Base-by-base conservation (phyloP, 2,113 vertebrate genomes). In the Chamaea fasciata region DNA sequence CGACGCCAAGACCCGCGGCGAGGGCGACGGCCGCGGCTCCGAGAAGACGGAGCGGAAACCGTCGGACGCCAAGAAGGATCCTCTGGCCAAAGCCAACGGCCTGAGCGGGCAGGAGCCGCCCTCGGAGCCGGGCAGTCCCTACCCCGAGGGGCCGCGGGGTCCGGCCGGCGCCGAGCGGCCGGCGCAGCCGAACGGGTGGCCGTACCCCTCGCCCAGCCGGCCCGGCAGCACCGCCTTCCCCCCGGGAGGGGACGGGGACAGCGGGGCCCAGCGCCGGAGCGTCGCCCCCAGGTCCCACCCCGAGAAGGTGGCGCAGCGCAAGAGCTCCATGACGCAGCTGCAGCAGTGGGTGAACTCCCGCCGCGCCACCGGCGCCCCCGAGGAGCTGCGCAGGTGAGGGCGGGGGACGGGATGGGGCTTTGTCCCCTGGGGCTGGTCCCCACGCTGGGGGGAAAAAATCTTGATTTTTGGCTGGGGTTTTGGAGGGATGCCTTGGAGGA, bases 311-410 rank as follows among this genome's bases (percentile, higher is more conserved):
- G 99, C 99, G 31, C 99, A 99, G 97, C 98, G 99, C 86, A 99
- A 99, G 97, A 99, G 98, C 95, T 99, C 99, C 24, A 99, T 99
- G 99, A 98, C 97, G 7, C 99, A 99, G 96, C 98, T 99, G 42
- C 99, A 99, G 96, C 99, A 99, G 94, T 99, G 99, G 99, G 99
- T 99, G 64, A 99, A 99, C 97, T 98, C 99, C 20, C 98, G 99
- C 10, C 97, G 98, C 11, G 98, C 97, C 23, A 28, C 97, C 16
- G 78, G 94, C 6, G 96, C 98, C 3, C 97, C 98, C 7, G 99
- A 99, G 27, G 99, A 99, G 85, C 95, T 99, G 65, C 97, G 97
- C 94, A 99, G 99, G 99, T 99, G 97, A 97, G 97, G 39, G 28
- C n/a, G 0, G 8, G 26, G 0, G 2, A 20, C 33, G 1, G 4